phyloP scores from a whole-genome alignment of 2,113 vertebrate genomes.

The Electrona antarctica region DNA sequence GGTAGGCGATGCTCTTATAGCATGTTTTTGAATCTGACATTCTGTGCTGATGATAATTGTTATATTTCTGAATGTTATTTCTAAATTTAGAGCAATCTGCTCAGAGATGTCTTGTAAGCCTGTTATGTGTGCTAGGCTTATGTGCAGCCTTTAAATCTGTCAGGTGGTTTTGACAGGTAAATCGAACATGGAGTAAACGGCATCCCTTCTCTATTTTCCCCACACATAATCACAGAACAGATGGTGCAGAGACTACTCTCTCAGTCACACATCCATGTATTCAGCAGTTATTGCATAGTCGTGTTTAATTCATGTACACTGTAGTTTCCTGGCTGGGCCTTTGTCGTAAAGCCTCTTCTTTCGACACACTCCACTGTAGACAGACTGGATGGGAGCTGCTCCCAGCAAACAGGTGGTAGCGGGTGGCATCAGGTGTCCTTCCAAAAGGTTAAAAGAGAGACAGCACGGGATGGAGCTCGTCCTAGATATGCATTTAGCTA shows the following conservation, averaged over 20 bases:
- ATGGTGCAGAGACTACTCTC: conserved; percentile 47
- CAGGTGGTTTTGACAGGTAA: conserved; percentile 56
- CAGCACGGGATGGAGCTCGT: conserved; percentile 36
- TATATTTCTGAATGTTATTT: background rate
- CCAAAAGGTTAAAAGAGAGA: conserved; percentile 41
- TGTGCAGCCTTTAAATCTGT: conserved; percentile 14
- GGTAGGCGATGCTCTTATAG: background rate
- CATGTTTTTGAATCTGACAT: background rate
- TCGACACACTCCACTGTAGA: conserved; percentile 11
- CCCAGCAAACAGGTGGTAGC: conserved; percentile 62
- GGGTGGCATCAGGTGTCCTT: conserved; percentile 64
- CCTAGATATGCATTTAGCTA: conserved; percentile 59
- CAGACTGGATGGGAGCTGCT: conserved; percentile 38
- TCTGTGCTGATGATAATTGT: background rate
- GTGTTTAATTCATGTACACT: conserved; percentile 45
- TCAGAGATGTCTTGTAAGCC: background rate
- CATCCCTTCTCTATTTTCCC: conserved; percentile 15
- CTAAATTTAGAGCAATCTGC: conserved; percentile 11
- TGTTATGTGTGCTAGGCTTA: conserved; percentile 2
- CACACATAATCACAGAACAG: conserved; percentile 31
- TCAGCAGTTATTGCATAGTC: conserved; percentile 52
- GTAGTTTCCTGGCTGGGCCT: conserved; percentile 5
- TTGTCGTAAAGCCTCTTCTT: conserved; percentile 37
- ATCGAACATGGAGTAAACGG: conserved; percentile 18
- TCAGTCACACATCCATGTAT: conserved; percentile 29